These are phyloP conservation scores for Cyclura pinguis DNA, from an alignment of 2,797 vertebrate species.

Conservation along the genomic window DNA sequence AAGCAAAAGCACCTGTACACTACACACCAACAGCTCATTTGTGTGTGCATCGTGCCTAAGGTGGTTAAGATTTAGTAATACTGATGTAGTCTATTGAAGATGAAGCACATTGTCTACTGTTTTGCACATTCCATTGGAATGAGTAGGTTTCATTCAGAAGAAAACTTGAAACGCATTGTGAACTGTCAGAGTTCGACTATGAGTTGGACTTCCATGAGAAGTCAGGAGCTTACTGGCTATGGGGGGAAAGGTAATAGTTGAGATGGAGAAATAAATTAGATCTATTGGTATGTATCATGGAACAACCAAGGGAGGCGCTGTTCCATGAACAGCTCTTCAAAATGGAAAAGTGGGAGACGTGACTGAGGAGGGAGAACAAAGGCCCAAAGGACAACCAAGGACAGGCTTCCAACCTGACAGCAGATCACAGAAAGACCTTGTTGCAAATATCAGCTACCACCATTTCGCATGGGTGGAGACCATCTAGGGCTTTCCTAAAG, in stretches of 20 bases:
- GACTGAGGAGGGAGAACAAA: not conserved
- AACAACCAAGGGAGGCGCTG: too few relatives aligned
- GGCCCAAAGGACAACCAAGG: not conserved
- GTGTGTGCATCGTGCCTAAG: not conserved
- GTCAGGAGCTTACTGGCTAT: not conserved
- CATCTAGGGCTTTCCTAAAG: not conserved
- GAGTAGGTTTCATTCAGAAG: not conserved
- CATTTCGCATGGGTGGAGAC: too few relatives aligned
- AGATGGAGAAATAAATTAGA: too few relatives aligned
- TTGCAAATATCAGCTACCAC: not conserved
- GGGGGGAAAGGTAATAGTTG: too few relatives aligned
- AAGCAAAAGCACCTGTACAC: not conserved
- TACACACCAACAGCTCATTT: not conserved
- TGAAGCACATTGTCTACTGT: not conserved
- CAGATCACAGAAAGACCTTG: not conserved
- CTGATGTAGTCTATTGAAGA: not conserved
- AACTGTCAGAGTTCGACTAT: not conserved
- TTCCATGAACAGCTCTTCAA: not conserved
- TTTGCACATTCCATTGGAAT: not conserved
- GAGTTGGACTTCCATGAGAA: not conserved
- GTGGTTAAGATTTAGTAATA: not conserved
- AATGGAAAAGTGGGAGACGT: not conserved
- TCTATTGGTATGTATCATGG: too few relatives aligned
- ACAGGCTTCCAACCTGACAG: not conserved
- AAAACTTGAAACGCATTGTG: not conserved